These are phyloP conservation scores for Gastrophysa polygoni DNA, from an alignment of 2,888 invertebrate genomes.

Conservation along the genomic window DNA sequence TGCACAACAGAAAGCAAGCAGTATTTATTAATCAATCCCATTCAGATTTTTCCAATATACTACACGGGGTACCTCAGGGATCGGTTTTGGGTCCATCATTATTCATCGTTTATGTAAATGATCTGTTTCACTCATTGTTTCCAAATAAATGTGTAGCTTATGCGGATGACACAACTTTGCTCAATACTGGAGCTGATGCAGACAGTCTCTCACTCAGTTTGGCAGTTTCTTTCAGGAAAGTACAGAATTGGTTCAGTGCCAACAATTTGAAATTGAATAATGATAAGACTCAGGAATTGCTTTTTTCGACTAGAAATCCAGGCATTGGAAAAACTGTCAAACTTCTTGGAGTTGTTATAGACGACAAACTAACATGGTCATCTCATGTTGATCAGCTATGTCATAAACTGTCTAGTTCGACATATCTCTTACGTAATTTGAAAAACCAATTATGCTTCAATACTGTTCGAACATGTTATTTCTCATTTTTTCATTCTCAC, in stretches of 20 bases:
- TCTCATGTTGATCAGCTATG: slow-evolving; percentile 3
- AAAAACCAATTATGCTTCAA: not conserved
- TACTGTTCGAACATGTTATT: not conserved
- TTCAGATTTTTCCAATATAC: not conserved
- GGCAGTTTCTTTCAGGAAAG: not conserved
- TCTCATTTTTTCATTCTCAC: not conserved
- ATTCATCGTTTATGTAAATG: not conserved
- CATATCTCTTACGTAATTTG: not conserved
- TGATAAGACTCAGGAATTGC: not conserved
- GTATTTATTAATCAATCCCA: not conserved
- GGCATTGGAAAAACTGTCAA: not conserved
- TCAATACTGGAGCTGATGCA: not conserved
- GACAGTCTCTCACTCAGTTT: not conserved
- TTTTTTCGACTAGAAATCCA: not conserved
- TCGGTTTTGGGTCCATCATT: not conserved
- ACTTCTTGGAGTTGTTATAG: not conserved
- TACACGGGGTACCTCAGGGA: not conserved
- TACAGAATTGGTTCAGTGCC: not conserved
- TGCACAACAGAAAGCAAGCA: not conserved
- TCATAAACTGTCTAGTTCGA: slow-evolving; percentile 1
- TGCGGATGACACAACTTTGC: no score
- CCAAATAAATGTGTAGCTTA: no score
- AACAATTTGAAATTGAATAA: not conserved
- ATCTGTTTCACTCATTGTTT: no score
- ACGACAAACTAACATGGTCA: not conserved